phyloP scores from a whole-genome alignment of 2,888 invertebrate species.

The Lasioglossum morio region DNA sequence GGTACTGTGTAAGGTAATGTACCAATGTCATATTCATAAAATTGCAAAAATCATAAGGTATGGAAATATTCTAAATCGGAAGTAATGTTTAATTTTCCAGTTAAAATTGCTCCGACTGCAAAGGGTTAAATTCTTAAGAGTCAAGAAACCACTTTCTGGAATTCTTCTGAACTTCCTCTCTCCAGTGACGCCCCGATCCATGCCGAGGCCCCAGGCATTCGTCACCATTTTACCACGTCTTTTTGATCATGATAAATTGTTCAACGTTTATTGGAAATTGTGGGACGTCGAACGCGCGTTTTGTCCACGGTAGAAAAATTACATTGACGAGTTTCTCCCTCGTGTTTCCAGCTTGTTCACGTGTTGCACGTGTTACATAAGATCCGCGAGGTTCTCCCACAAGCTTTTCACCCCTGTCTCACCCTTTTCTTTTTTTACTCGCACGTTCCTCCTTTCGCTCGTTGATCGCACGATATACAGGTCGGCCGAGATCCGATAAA shows the following conservation, averaged over 20 bases:
- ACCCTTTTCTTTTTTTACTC: slow-evolving; percentile 10
- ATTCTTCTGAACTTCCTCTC: neutral
- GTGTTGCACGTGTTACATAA: slow-evolving; percentile 48
- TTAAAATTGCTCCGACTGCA: too few species aligned
- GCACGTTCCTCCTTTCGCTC: slow-evolving; percentile 10
- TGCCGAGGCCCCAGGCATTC: neutral
- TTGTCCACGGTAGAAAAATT: neutral
- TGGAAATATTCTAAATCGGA: too few species aligned
- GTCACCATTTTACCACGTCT: neutral
- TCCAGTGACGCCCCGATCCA: neutral
- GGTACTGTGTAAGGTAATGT: too few species aligned
- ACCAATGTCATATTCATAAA: too few species aligned
- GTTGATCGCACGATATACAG: slow-evolving; percentile 8
- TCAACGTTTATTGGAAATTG: neutral
- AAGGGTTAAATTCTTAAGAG: too few species aligned
- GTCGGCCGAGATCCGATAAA: slow-evolving; percentile 21
- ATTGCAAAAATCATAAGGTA: too few species aligned
- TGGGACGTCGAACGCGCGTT: neutral
- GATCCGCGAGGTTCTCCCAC: slow-evolving; percentile 13
- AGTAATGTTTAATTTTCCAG: too few species aligned
- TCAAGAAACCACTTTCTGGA: too few species aligned
- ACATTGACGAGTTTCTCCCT: neutral
- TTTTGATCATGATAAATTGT: neutral
- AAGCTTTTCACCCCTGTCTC: slow-evolving; percentile 10
- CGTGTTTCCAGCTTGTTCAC: slow-evolving; percentile 41